Base-by-base conservation (phyloP, 2,888 invertebrate genomes). In the Calliphora vomitoria region DNA sequence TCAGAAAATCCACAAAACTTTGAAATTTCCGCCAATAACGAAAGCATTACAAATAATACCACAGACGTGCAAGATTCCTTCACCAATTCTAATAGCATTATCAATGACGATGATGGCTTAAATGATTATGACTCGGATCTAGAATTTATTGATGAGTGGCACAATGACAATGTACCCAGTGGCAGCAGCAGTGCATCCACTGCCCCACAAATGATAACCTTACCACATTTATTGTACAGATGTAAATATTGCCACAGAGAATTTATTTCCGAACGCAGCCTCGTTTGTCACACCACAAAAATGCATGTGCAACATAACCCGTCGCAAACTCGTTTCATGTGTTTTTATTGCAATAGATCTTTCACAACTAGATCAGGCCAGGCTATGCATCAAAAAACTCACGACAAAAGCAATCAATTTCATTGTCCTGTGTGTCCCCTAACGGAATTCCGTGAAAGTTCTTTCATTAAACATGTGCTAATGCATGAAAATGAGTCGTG, bases 391-490 rank as follows among this genome's bases (percentile, higher is more conserved):
- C 18, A 20, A 8, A 64, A 64, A 11, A 64, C 64, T 18, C 64
- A 64, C 18, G 35, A 44, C 20, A 25, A 58, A 58, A 25, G 4
- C 4, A 18, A 20, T 58, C 55, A 58, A 58, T 58, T 58, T 58
- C 11, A 20, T 10, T 91, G 91, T 74, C 94, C 95, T 62, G 89
- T 95, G 0, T 95, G 95, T 60, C 92, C 94, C 0, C 94, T 94
- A 93, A 93, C 92, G 15, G 92, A 95, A 81, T 89, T 90, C 60
- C 85, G 89, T 4, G 89, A 90, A 76, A 89, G 87, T 75, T 89
- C 90, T 64, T 89, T 90, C 66, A 88, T 89, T 8, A 79, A 89
- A 8, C 90, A 90, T 55, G 84, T 90, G 75, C 80, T 90, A 60
- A 88, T 88, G 8, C 90, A 90, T 20, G 88, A 89, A 80, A 89